phyloP scores from a whole-genome alignment of 2,888 invertebrate species.

The Theodoxus fluviatilis region DNA sequence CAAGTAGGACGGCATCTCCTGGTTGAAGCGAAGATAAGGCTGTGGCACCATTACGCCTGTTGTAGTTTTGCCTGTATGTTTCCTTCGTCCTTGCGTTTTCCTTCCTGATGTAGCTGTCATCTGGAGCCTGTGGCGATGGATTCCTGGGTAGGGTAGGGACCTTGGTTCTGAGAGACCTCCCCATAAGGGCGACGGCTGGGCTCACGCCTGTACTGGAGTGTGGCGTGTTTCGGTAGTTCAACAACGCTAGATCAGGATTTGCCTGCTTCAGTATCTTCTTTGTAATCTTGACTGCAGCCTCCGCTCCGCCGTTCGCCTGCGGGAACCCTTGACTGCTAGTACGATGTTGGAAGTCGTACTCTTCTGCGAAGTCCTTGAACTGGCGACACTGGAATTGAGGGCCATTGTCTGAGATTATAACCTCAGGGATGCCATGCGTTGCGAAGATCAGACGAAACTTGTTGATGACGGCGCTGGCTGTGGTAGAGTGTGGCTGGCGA shows the following conservation, averaged over 20 bases:
- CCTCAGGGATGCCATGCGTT: constrained; percentile 19
- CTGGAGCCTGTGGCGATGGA: neutral
- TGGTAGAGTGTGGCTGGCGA: neutral
- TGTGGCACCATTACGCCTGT: neutral
- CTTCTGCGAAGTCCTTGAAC: constrained; percentile 1
- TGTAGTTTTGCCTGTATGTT: neutral
- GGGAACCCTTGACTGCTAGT: constrained; percentile 21
- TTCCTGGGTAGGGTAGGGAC: neutral
- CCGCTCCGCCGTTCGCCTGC: constrained; percentile 20
- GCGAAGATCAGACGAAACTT: neutral
- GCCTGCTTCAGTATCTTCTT: neutral
- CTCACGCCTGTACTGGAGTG: no score
- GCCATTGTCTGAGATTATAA: constrained; percentile 7
- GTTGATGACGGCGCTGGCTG: neutral
- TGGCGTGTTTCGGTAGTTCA: constrained; percentile 18
- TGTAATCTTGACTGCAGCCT: constrained; percentile 13
- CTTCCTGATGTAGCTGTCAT: neutral
- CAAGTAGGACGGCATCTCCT: constrained; percentile 7
- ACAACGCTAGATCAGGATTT: neutral
- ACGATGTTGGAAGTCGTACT: constrained; percentile 4
- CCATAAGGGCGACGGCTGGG: neutral
- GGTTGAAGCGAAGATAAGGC: neutral
- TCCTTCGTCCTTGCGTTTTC: neutral
- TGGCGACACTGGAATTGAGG: constrained; percentile 21
- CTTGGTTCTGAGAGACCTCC: constrained; percentile 3